Evolutionary conservation across 2,888 invertebrate genomes (phyloP).

Genomic region (Galerucella calmariensis): DNA sequence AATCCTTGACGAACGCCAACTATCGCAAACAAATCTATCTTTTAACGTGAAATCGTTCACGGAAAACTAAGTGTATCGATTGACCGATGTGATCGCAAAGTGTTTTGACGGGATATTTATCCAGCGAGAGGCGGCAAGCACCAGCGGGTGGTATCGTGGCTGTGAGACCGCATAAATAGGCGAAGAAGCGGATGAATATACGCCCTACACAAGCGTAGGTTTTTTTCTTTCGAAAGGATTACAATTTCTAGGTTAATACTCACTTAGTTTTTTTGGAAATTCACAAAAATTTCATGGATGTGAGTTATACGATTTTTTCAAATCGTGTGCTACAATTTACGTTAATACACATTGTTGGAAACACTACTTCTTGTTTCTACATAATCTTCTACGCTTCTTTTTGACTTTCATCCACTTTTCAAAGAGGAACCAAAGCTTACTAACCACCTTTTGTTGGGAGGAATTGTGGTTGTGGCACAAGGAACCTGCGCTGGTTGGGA

Average conservation of each 20-base stretch:
- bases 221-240: neutral
- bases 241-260: neutral
- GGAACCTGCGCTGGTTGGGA: too few relatives aligned
- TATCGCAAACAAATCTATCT: neutral
- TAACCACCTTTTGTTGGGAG: too few relatives aligned
- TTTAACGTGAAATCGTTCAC: constrained; percentile 3
- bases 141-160: constrained; percentile 20
- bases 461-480: too few relatives aligned
- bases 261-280: too few relatives aligned
- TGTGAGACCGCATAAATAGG: constrained; percentile 34
- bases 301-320: too few relatives aligned
- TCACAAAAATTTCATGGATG: too few relatives aligned
- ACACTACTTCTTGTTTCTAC: too few relatives aligned
- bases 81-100: constrained; percentile 37
- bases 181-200: constrained; percentile 30
- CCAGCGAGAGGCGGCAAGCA: constrained; percentile 20
- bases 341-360: too few relatives aligned
- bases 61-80: constrained; percentile 33
- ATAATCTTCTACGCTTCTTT: too few relatives aligned
- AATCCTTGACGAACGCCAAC: neutral
- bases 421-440: too few relatives aligned
- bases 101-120: constrained; percentile 45
- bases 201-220: constrained; percentile 5
- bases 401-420: too few relatives aligned
- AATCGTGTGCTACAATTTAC: too few relatives aligned